A percentile compares a stretch with the other conserved stretches of the same genome.
phyloP scores from a whole-genome alignment of 2,113 vertebrate species.

The Paraplagusia blochii region DNA sequence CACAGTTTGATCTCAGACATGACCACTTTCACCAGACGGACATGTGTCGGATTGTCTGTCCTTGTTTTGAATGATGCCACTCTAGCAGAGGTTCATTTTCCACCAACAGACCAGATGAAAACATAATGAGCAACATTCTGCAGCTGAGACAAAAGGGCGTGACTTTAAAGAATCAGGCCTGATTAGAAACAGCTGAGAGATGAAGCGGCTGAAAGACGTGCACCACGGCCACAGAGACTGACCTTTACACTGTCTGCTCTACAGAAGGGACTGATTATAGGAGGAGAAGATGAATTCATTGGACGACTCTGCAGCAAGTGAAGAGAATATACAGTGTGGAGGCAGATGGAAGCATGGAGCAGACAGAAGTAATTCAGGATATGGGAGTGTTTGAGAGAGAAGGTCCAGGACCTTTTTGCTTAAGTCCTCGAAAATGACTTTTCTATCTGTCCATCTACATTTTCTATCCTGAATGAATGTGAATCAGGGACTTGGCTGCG shows the following conservation, averaged over 20 bases:
- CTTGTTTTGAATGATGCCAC: neutral
- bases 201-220: conserved; percentile 49
- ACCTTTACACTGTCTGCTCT: conserved; percentile 28
- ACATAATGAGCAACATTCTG: conserved; percentile 1
- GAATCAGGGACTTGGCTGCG: conserved; percentile 22
- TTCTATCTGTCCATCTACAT: conserved; percentile 8
- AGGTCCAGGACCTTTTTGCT: neutral
- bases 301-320: no score
- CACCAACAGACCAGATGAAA: conserved; percentile 2
- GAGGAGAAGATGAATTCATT: no score
- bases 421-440: neutral
- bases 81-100: conserved; percentile 2
- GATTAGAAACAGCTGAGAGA: conserved; percentile 54
- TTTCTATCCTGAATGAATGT: conserved; percentile 34
- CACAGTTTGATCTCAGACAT: conserved; percentile 38
- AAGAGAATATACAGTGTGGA: no score
- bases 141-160: conserved; percentile 10
- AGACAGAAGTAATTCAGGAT: no score
- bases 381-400: conserved; percentile 4
- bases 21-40: neutral
- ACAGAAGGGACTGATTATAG: conserved; percentile 4
- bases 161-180: conserved; percentile 29
- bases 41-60: neutral
- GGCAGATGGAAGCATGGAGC: no score
- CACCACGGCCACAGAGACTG: conserved; percentile 6